Evolutionary conservation across 2,113 vertebrate species (phyloP), one percentile per base, ranked within the genome.

Genomic region (Dipodomys spectabilis): DNA sequence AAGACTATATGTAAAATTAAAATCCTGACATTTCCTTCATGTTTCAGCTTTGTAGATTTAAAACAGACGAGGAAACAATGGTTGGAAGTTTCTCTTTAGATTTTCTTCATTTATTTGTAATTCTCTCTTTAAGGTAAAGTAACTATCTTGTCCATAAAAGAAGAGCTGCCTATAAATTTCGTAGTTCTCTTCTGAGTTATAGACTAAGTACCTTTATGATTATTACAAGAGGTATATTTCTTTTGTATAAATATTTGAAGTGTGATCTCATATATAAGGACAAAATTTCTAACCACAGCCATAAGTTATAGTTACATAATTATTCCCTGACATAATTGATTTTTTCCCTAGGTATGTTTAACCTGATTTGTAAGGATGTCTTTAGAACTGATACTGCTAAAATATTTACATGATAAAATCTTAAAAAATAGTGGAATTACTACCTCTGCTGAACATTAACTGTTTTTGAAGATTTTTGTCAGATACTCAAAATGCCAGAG

Each of bases 301-400:
- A 79, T 88, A 92, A 96, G 93, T 94, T 84, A 64, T 83, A 96
- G 95, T 73, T 93, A 86, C 78, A 93, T 68, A 86, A 95, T 97
- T 97, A 94, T 96, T 94, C 64, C 82, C 73, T 94, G 90, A 45
- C 89, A 85, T 88, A 95, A 97, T 86, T 97, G 94, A 97, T 95
- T 96, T 96, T 45, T 39, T 93, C 53, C 53, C 45, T 67, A 69
- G 67, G 39, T 94, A 89, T 75, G 62, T 94, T 64, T 94, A 96
- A 97, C 90, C 35, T 96, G 6, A 67, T 86, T 88, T 94, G 39
- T 96, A 90, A 96, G 82, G 96, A 89, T n/a, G 20, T 60, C 30
- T 68, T 95, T 91, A 71, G 72, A 85, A 92, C 4, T 9, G n/a
- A 57, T 90, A 64, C 44, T 91, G 30, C 27, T 92, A 69, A 94